A percentile compares a stretch with the other conserved stretches of the same genome.
phyloP scores from a whole-genome alignment of 2,113 vertebrate genomes.

The Microtus richardsoni region DNA sequence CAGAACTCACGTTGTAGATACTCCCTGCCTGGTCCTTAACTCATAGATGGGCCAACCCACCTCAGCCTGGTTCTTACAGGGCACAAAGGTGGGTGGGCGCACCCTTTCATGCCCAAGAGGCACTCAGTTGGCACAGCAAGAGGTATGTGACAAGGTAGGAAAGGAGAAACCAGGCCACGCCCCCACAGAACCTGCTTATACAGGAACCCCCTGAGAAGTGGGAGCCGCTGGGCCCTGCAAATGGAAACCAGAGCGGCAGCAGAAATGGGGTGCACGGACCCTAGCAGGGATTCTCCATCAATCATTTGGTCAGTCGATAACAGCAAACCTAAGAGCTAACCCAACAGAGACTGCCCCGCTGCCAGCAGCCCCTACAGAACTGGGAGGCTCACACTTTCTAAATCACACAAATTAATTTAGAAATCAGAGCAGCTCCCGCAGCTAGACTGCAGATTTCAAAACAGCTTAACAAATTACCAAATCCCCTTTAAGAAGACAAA shows the following conservation, averaged over 20 bases:
- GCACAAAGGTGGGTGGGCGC: neutral
- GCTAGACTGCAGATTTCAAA: constrained; percentile 81
- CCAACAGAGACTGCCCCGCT: accelerated
- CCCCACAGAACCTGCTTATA: neutral
- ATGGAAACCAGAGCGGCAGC: neutral
- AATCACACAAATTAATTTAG: constrained; percentile 82
- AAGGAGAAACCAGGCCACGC: accelerated
- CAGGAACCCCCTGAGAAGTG: accelerated
- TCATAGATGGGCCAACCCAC: accelerated
- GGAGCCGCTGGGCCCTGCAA: accelerated
- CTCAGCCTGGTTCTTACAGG: neutral
- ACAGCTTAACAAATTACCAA: constrained; percentile 86
- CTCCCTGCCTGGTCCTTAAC: neutral
- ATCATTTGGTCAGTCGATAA: accelerated
- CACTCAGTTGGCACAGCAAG: neutral
- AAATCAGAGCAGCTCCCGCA: constrained; percentile 75
- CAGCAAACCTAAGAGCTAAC: accelerated
- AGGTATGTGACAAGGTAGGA: neutral
- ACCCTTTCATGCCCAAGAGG: neutral
- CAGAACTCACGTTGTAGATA: neutral
- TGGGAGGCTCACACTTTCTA: constrained; percentile 58
- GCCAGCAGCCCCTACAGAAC: neutral
- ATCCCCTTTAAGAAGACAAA: constrained; percentile 85
- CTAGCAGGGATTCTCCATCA: accelerated
- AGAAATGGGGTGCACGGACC: neutral